Evolutionary conservation across 2,888 invertebrate species (phyloP).

Genomic region (Hylaea fasciaria): DNA sequence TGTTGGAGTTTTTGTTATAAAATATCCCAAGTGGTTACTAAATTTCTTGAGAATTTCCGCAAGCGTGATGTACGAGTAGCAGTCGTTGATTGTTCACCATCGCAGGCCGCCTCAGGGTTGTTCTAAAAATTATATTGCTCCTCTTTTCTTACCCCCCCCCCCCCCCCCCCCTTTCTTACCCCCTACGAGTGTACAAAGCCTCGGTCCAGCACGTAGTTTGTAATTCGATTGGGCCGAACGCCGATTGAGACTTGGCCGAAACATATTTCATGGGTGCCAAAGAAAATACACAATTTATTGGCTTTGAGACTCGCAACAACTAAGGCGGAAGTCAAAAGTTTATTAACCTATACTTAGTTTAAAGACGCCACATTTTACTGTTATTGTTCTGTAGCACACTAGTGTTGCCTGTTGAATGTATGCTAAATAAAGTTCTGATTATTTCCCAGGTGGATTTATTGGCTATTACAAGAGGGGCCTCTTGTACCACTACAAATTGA

Average conservation of each 20-base stretch:
- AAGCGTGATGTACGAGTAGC: conserved; percentile 40
- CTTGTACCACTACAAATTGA: too few species aligned
- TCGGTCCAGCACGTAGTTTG: conserved; percentile 73
- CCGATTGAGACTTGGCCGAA: conserved; percentile 77
- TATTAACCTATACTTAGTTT: neutral
- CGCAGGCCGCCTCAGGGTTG: conserved; percentile 57
- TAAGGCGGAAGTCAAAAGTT: conserved; percentile 38
- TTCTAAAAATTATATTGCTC: conserved; percentile 74
- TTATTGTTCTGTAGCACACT: too few species aligned
- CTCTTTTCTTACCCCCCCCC: conserved; percentile 35
- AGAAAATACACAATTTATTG: conserved; percentile 65
- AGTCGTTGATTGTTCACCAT: conserved; percentile 57
- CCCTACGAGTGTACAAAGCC: conserved; percentile 62
- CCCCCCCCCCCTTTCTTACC: conserved; percentile 33
- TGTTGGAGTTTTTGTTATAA: conserved; percentile 6
- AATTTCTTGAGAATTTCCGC: conserved; percentile 30
- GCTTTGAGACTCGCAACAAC: conserved; percentile 35
- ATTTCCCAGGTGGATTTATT: too few species aligned
- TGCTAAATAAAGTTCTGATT: too few species aligned
- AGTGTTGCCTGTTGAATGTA: too few species aligned
- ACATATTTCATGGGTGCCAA: conserved; percentile 75
- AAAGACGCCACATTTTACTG: too few species aligned
- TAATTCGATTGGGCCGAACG: conserved; percentile 78
- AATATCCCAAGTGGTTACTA: neutral
- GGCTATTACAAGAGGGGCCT: too few species aligned